A percentile compares a stretch with the other conserved stretches of the same genome.
Evolutionary conservation across 2,797 vertebrate species (phyloP).

Genomic region (Bryconaethiops microstoma): DNA sequence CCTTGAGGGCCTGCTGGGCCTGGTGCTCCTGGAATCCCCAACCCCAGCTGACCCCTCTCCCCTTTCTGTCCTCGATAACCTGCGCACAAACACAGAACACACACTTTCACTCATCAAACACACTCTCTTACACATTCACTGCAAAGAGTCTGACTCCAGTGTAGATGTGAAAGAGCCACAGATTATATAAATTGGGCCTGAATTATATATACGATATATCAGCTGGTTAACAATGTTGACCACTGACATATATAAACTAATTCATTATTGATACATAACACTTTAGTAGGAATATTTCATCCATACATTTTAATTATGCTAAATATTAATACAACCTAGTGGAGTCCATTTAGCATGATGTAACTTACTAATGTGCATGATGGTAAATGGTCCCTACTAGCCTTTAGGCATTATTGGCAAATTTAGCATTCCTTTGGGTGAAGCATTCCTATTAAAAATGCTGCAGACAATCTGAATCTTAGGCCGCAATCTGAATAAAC

Average conservation of each 20-base stretch:
- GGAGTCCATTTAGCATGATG: neutral
- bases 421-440: neutral
- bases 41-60: constrained; percentile 93
- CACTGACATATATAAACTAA: no score
- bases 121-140: neutral
- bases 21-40: constrained; percentile 87
- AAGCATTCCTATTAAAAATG: neutral
- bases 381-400: neutral
- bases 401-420: neutral
- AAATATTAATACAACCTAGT: neutral
- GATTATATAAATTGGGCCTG: neutral
- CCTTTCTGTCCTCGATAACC: constrained; percentile 98
- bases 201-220: neutral
- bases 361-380: neutral
- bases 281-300: neutral
- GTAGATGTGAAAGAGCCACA: no score
- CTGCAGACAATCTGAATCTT: neutral
- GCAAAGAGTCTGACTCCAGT: neutral
- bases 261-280: neutral
- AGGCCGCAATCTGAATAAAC: neutral
- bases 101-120: neutral
- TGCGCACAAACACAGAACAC: constrained; percentile 60
- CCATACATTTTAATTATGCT: neutral
- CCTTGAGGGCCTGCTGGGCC: constrained; percentile 88
- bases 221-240: neutral